Evolutionary conservation across 1,140 invertebrate species (phyloP).

Genomic region (Heliothis virescens): DNA sequence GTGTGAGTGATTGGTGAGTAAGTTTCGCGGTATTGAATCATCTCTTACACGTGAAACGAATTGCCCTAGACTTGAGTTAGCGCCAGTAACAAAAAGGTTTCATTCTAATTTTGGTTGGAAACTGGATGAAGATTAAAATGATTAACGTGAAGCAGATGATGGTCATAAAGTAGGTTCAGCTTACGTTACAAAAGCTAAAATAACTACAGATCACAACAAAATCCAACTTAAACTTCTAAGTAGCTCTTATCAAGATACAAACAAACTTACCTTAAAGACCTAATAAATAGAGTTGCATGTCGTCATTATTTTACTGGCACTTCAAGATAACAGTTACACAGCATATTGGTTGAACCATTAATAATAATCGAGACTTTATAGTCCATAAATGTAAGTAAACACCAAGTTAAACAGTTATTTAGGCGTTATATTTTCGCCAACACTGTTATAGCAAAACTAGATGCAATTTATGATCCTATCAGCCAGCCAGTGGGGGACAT

Average conservation of each 20-base stretch:
- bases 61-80: not conserved
- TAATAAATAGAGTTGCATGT: not conserved
- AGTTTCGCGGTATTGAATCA: not conserved
- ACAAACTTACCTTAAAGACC: not conserved
- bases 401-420: constrained; percentile 4
- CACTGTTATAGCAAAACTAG: constrained; percentile 5
- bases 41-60: not conserved
- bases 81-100: not conserved
- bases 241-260: not conserved
- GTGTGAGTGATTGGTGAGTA: not conserved
- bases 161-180: no score
- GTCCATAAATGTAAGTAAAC: constrained; percentile 7
- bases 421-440: constrained; percentile 23
- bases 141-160: no score
- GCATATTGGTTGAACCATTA: not conserved
- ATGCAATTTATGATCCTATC: constrained; percentile 17
- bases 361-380: constrained; percentile 16
- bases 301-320: constrained; percentile 6
- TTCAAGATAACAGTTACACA: constrained; percentile 6
- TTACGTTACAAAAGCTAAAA: no score
- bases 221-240: not conserved
- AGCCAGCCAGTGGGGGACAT: constrained; percentile 7
- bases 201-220: no score
- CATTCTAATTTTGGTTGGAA: no score
- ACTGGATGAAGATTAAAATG: no score